Evolutionary conservation across 2,797 vertebrate species (phyloP).

Genomic region (Sus cebifrons): DNA sequence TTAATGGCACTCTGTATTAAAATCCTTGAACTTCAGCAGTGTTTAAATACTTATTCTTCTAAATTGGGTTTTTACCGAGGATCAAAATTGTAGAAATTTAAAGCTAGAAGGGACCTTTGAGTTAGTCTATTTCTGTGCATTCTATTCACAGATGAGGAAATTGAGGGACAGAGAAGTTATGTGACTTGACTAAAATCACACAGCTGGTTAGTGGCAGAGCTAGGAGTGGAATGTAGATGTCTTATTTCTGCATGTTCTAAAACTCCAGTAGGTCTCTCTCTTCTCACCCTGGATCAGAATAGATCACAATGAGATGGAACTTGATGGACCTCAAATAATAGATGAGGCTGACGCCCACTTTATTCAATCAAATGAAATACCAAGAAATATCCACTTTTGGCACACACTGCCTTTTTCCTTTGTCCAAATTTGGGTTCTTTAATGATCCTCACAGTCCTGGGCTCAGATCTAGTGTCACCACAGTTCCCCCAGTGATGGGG

Average conservation of each 20-base stretch:
- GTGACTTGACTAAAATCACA: neutral
- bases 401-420: neutral
- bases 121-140: neutral
- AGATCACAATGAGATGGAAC: neutral
- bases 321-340: neutral
- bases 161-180: neutral
- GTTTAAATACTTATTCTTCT: constrained; percentile 19
- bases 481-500: too few relatives aligned
- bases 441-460: neutral
- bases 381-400: neutral
- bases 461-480: neutral
- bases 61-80: constrained; percentile 45
- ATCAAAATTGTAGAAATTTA: constrained; percentile 34
- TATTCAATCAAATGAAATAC: neutral
- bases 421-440: neutral
- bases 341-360: neutral
- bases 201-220: neutral
- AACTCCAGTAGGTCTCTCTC: neutral
- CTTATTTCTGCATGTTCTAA: neutral
- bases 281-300: neutral
- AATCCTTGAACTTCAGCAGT: neutral
- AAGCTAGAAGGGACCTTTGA: neutral
- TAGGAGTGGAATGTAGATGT: neutral
- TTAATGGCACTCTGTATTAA: neutral
- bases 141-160: constrained; percentile 46